Base-by-base conservation (phyloP, 2,113 vertebrate genomes). In the Hypanus sabinus region DNA sequence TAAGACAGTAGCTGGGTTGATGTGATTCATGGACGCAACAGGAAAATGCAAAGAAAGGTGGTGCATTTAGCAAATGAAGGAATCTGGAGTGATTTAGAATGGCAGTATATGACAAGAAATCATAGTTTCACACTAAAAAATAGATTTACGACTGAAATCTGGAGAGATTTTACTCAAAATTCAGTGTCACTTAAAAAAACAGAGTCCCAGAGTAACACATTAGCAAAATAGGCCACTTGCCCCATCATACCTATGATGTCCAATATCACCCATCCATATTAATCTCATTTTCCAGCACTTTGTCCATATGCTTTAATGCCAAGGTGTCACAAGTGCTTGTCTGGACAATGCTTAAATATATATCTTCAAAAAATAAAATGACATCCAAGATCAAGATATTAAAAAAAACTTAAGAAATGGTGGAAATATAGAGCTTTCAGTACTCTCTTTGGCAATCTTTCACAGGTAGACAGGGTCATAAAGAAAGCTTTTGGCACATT, bases 31-130 rank as follows among this genome's bases (percentile, higher is more conserved):
- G 36, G 30, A 30, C 20, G 1, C 57, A 62, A 88, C 16, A n/a
- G 24, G 55, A 62, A 62, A 30, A 57, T 88, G 57, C 85, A n/a
- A 62, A 57, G n/a, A 5, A 33, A 65, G 85, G 9, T 88, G 57
- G 30, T 88, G 27, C 30, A 88, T 62, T 65, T 27, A 60, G 57
- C 27, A 88, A 62, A 62, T 33, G 46, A 88, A 14, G 14, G 30
- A 88, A 33, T 87, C 55, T 62, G 85, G 62, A 88, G n/a, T 88
- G 60, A 60, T 88, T 88, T n/a, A 65, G 62, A 88, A n/a, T 88
- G 20, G 55, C 57, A 62, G 4, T n/a, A 18, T 88, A 62, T 88
- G 57, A 60, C 55, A 62, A 65, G 24, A 2, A 14, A 14, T 9
- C 30, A 16, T 5, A 10, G 85, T 5, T 65, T 20, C 57, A 33